Evolutionary conservation across 2,113 vertebrate species (phyloP).

Genomic region (Hyaena hyaena): DNA sequence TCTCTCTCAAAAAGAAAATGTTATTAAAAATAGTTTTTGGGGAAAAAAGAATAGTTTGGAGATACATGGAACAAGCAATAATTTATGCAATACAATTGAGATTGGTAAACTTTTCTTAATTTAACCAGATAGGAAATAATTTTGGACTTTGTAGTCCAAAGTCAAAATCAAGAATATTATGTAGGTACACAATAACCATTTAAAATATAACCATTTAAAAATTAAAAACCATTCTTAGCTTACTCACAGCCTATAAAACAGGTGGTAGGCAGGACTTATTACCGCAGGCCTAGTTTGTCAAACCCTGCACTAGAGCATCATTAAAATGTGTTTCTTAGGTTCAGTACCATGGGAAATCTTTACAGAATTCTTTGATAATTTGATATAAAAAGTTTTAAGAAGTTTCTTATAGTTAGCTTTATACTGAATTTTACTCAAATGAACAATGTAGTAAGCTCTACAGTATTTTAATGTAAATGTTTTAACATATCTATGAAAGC

Average conservation of each 20-base stretch:
- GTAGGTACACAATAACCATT: background rate
- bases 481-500: background rate
- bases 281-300: background rate
- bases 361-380: background rate
- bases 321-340: background rate
- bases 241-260: background rate
- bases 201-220: constrained; percentile 21
- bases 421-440: constrained; percentile 12
- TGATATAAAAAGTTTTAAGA: background rate
- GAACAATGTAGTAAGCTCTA: background rate
- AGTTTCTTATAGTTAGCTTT: background rate
- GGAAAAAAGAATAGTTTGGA: background rate
- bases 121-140: background rate
- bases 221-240: constrained; percentile 13
- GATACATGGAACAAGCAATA: background rate
- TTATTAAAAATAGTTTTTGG: background rate
- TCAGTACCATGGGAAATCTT: background rate
- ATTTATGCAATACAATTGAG: background rate
- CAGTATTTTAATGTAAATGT: background rate
- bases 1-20: background rate
- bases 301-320: background rate
- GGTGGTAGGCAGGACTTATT: background rate
- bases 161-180: background rate
- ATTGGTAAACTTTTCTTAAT: constrained; percentile 1
- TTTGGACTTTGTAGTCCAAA: background rate